Percentiles rank a stretch among this genome's conserved stretches.
These are phyloP conservation scores for Nesoenas mayeri DNA, from an alignment of 2,113 vertebrate species.

Conservation along the genomic window DNA sequence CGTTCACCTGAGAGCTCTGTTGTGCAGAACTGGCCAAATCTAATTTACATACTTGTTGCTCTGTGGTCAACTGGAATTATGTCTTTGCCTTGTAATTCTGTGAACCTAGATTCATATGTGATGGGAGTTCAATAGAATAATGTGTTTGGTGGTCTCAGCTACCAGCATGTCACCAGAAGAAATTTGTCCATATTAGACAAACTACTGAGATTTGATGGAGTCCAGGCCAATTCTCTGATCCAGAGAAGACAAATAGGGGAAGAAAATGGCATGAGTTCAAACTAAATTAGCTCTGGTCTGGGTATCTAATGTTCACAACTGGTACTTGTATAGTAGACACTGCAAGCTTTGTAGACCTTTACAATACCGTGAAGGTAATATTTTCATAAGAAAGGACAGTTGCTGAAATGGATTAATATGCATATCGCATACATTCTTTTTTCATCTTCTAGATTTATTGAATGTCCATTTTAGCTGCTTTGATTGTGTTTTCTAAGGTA, in stretches of 20 bases:
- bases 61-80: slow-evolving; percentile 54
- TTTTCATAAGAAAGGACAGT: background rate
- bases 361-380: background rate
- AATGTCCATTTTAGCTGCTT: background rate
- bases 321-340: background rate
- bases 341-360: background rate
- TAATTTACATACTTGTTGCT: slow-evolving; percentile 62
- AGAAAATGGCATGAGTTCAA: slow-evolving; percentile 3
- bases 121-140: slow-evolving; percentile 38
- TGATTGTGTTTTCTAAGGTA: background rate
- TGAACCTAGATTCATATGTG: slow-evolving; percentile 26
- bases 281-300: background rate
- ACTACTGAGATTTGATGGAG: slow-evolving; percentile 19
- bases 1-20: slow-evolving; percentile 68
- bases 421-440: background rate
- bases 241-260: background rate
- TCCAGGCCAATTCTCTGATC: slow-evolving; percentile 2
- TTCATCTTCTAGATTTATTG: background rate
- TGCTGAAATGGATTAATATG: background rate
- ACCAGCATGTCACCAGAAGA: slow-evolving; percentile 14
- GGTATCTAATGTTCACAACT: background rate
- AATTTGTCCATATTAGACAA: slow-evolving; percentile 38
- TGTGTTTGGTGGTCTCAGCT: slow-evolving; percentile 40
- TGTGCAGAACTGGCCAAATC: slow-evolving; percentile 46
- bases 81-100: slow-evolving; percentile 21